These are phyloP conservation scores for Acanthacorydalis orientalis DNA, from an alignment of 2,888 invertebrate species.

Conservation along the genomic window DNA sequence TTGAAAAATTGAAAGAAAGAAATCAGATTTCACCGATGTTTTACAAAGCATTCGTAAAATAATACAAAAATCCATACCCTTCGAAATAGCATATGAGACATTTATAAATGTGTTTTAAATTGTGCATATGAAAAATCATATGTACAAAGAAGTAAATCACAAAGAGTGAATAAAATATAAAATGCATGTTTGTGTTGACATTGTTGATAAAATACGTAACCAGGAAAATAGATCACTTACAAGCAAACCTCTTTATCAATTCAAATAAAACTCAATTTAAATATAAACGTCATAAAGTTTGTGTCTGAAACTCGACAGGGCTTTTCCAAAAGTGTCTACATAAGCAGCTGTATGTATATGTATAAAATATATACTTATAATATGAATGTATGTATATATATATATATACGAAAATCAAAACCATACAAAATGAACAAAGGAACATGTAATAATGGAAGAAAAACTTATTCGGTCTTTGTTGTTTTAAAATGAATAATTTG, in stretches of 20 bases:
- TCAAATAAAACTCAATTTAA: slow-evolving; percentile 1
- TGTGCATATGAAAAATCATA: neutral
- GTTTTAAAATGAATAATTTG: too few species aligned
- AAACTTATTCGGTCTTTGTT: too few species aligned
- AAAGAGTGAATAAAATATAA: too few species aligned
- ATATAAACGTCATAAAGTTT: neutral
- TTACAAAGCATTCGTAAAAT: neutral
- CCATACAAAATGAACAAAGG: too few species aligned
- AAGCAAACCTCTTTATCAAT: neutral
- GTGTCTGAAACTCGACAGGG: neutral
- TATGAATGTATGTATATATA: neutral
- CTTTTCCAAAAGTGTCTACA: too few species aligned
- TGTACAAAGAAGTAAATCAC: too few species aligned
- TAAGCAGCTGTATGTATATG: neutral
- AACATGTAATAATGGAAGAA: too few species aligned
- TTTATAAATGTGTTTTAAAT: neutral
- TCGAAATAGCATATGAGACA: neutral
- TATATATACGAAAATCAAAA: neutral
- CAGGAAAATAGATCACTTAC: neutral
- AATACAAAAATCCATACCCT: neutral
- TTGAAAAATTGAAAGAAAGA: too few species aligned
- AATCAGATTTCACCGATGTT: too few species aligned
- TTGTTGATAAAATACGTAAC: neutral
- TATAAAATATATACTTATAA: neutral
- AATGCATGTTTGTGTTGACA: neutral